Conservation (phyloP, 2,888 invertebrate species). For the Alviniconcha strummeri region DNA sequence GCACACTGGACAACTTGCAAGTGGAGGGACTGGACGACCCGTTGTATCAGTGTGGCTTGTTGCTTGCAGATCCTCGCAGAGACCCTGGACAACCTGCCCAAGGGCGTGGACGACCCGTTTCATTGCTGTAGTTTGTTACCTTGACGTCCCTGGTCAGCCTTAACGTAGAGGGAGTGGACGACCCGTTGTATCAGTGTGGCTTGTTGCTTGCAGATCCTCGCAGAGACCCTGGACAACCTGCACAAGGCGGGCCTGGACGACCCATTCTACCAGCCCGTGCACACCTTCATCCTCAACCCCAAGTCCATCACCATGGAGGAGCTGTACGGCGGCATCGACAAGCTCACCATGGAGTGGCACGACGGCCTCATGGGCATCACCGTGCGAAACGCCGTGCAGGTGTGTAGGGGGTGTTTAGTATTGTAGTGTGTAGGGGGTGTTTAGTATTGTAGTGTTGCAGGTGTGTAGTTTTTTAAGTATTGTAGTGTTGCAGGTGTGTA, state of each 20-base stretch:
- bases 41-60: no score
- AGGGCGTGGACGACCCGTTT: no score
- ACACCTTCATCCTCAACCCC: constrained; percentile 88
- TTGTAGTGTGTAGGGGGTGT: neutral
- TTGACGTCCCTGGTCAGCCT: no score
- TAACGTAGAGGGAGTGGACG: no score
- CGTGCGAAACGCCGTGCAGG: constrained; percentile 79
- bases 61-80: no score
- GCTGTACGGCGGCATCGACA: constrained; percentile 89
- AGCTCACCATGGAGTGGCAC: constrained; percentile 90
- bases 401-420: constrained; percentile 58
- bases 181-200: no score
- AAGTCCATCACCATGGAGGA: constrained; percentile 92
- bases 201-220: constrained; percentile 79
- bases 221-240: constrained; percentile 82
- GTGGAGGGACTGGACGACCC: no score
- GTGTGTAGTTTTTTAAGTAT: neutral
- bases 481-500: neutral
- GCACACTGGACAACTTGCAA: no score
- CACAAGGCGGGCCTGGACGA: constrained; percentile 77
- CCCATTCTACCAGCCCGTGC: constrained; percentile 83
- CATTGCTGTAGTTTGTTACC: no score
- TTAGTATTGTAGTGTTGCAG: neutral
- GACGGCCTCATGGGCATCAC: constrained; percentile 88
- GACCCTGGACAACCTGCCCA: no score